These are phyloP conservation scores for Etia nguti DNA, from an alignment of 2,113 vertebrate genomes.

Conservation along the genomic window DNA sequence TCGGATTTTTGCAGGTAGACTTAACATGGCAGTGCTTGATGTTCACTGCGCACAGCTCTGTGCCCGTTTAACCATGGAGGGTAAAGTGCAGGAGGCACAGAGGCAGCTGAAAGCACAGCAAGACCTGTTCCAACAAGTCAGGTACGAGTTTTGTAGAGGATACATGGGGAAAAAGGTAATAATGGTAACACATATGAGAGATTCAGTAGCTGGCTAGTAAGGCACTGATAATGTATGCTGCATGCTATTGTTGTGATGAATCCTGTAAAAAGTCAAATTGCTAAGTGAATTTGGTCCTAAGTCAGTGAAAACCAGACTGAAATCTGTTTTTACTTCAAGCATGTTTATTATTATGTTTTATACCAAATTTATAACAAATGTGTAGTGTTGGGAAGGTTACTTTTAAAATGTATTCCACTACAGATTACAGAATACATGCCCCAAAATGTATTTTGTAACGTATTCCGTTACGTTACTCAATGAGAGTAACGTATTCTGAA, in stretches of 20 bases:
- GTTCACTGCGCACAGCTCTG: constrained; percentile 76
- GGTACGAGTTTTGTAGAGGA: constrained; percentile 28
- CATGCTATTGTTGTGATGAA: not conserved
- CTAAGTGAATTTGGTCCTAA: not conserved
- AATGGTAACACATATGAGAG: not conserved
- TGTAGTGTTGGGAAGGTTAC: too few relatives aligned
- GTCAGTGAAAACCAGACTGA: not conserved
- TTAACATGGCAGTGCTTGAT: constrained; percentile 69
- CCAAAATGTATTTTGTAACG: too few relatives aligned
- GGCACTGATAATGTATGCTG: not conserved
- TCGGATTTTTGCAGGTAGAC: constrained; percentile 42
- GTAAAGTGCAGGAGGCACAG: constrained; percentile 71
- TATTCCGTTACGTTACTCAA: too few relatives aligned
- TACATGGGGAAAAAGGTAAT: not conserved
- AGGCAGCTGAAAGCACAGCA: constrained; percentile 65
- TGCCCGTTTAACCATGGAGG: constrained; percentile 73
- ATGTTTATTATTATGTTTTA: not conserved
- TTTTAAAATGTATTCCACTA: too few relatives aligned
- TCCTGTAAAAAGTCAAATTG: not conserved
- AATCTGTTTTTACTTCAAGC: not conserved
- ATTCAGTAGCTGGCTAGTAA: not conserved
- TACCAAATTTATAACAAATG: not conserved
- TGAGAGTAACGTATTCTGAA: too few relatives aligned
- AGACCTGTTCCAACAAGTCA: constrained; percentile 63
- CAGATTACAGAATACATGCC: too few relatives aligned